phyloP scores from a whole-genome alignment of 2,797 vertebrate genomes.

The Ispidina picta region DNA sequence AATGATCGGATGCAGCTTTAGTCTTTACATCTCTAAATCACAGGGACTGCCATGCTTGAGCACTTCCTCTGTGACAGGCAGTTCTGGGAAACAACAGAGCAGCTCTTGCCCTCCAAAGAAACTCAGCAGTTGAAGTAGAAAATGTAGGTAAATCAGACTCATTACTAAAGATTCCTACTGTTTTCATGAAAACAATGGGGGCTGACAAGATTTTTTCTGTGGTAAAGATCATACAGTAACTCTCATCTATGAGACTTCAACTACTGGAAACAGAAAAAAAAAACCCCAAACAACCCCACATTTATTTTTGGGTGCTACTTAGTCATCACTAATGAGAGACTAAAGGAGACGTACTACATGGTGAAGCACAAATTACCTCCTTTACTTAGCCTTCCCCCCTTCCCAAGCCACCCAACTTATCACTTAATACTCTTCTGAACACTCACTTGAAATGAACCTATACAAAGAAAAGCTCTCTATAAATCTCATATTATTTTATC shows the following conservation, averaged over 20 bases:
- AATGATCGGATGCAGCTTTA: neutral
- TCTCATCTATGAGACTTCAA: neutral
- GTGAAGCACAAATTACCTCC: neutral
- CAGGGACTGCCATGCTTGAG: neutral
- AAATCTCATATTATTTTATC: neutral
- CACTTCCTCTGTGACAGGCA: neutral
- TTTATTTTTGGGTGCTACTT: neutral
- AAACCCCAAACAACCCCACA: rapidly evolving
- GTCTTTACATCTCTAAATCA: neutral
- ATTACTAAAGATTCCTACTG: neutral
- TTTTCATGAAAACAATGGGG: conserved; percentile 18
- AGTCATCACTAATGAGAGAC: neutral
- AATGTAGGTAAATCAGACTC: conserved; percentile 3
- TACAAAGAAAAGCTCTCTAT: neutral
- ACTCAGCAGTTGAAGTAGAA: neutral
- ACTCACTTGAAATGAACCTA: neutral
- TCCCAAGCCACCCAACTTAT: neutral
- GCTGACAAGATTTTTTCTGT: neutral
- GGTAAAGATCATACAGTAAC: neutral
- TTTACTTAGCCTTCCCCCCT: neutral
- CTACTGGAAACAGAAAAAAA: neutral
- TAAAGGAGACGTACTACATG: neutral
- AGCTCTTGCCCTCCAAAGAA: neutral
- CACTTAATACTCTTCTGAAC: neutral
- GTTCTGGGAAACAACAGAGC: neutral